These are phyloP conservation scores for Gymnosoma rotundatum DNA, from an alignment of 2,888 invertebrate genomes.

Conservation along the genomic window DNA sequence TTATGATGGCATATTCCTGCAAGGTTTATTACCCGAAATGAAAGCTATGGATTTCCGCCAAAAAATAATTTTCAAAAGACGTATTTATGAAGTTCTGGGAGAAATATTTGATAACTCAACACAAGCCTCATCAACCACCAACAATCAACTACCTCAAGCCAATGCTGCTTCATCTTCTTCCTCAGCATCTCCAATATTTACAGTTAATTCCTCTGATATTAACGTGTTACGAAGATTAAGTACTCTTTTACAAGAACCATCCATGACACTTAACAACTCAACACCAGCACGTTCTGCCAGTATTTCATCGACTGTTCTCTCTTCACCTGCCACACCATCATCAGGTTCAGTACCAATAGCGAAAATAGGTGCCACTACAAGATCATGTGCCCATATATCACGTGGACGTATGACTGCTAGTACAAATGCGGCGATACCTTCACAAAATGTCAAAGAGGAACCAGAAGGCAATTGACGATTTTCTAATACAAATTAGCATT, in stretches of 20 bases:
- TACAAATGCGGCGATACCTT: slow-evolving; percentile 42
- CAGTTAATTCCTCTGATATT: slow-evolving; percentile 71
- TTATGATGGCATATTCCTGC: slow-evolving; percentile 77
- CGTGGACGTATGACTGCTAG: slow-evolving; percentile 67
- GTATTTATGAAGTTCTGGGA: slow-evolving; percentile 77
- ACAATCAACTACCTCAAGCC: slow-evolving; percentile 43
- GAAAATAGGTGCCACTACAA: slow-evolving; percentile 71
- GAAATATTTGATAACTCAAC: slow-evolving; percentile 75
- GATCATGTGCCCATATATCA: slow-evolving; percentile 69
- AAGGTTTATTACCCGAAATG: slow-evolving; percentile 79
- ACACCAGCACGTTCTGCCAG: slow-evolving; percentile 66
- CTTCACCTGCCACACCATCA: slow-evolving; percentile 50
- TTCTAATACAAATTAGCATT: background rate
- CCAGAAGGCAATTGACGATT: slow-evolving; percentile 65
- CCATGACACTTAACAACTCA: slow-evolving; percentile 26
- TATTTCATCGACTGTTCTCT: slow-evolving; percentile 70
- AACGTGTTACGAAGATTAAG: slow-evolving; percentile 71
- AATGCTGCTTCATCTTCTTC: slow-evolving; percentile 2
- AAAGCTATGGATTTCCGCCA: slow-evolving; percentile 79
- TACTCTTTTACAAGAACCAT: slow-evolving; percentile 68
- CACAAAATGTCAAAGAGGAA: slow-evolving; percentile 70
- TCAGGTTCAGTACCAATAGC: slow-evolving; percentile 59
- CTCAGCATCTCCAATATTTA: slow-evolving; percentile 5
- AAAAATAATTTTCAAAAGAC: slow-evolving; percentile 78
- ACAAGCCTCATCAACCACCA: slow-evolving; percentile 53